Evolutionary conservation across 2,888 invertebrate genomes (phyloP).

Genomic region (Tuberolachnus salignus): DNA sequence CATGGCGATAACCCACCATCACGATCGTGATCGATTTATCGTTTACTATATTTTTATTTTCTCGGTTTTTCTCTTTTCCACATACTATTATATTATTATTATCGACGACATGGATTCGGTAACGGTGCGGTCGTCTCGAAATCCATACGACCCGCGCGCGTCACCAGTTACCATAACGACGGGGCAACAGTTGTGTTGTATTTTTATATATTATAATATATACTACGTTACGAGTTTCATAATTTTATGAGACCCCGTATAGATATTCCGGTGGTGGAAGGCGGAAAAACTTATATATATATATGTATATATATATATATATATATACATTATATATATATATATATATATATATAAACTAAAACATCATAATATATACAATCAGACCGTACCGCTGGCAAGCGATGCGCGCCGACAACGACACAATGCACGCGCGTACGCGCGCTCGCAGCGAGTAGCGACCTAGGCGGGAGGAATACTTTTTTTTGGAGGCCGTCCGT

Average conservation of each 20-base stretch:
- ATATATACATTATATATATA: too few species aligned
- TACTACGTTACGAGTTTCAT: not conserved
- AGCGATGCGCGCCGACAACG: constrained; percentile 6
- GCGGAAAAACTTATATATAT: not conserved
- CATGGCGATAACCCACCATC: constrained; percentile 42
- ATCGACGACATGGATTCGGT: not conserved
- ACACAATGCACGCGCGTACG: not conserved
- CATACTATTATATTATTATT: too few species aligned
- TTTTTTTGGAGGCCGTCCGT: constrained; percentile 47
- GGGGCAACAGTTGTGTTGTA: constrained; percentile 46
- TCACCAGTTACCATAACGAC: constrained; percentile 39
- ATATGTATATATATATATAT: too few species aligned
- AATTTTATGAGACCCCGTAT: too few species aligned
- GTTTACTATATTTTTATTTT: not conserved
- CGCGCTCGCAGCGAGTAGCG: not conserved
- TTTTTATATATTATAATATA: not conserved
- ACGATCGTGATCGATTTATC: constrained; percentile 26
- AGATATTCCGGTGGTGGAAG: not conserved
- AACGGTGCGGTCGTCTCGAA: not conserved
- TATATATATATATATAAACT: too few species aligned
- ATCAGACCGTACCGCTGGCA: not conserved
- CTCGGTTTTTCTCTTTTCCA: not conserved
- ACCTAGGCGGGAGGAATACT: too few species aligned
- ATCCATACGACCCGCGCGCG: constrained; percentile 5
- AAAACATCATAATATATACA: not conserved